These are phyloP conservation scores for Conops quadrifasciatus DNA, from an alignment of 2,888 invertebrate genomes.

Conservation along the genomic window DNA sequence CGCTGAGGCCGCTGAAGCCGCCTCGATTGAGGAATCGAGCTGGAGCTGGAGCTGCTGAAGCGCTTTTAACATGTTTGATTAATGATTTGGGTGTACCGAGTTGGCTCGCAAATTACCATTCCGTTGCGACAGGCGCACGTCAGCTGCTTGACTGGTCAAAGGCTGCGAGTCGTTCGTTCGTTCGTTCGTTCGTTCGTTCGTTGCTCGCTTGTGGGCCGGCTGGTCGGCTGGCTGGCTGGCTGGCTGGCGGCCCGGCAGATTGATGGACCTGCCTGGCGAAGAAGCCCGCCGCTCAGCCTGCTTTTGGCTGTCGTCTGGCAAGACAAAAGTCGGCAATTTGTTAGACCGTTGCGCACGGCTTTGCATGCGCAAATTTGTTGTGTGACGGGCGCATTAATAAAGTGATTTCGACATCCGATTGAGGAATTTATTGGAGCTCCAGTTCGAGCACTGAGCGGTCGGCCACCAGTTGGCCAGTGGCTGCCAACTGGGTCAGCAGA, in stretches of 20 bases:
- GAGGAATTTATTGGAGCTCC: slow-evolving; percentile 39
- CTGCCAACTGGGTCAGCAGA: not conserved
- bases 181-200: slow-evolving; percentile 3
- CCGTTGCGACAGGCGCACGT: slow-evolving; percentile 56
- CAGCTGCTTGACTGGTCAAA: slow-evolving; percentile 48
- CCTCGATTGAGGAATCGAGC: slow-evolving; percentile 19
- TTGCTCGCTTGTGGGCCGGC: not conserved
- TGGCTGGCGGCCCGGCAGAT: slow-evolving; percentile 10
- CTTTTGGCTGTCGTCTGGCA: slow-evolving; percentile 35
- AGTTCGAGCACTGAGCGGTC: not conserved
- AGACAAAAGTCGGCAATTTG: slow-evolving; percentile 44
- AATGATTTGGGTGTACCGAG: slow-evolving; percentile 53
- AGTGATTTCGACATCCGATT: slow-evolving; percentile 43
- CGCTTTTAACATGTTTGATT: slow-evolving; percentile 50
- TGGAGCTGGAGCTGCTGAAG: slow-evolving; percentile 26
- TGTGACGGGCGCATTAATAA: slow-evolving; percentile 51
- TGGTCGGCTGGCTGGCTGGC: slow-evolving; percentile 15
- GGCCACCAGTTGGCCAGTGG: not conserved
- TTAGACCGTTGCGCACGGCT: slow-evolving; percentile 41
- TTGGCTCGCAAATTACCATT: slow-evolving; percentile 54
- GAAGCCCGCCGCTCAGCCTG: slow-evolving; percentile 12
- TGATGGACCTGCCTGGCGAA: slow-evolving; percentile 29
- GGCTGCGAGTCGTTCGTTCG: slow-evolving; percentile 30
- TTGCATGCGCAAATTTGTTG: slow-evolving; percentile 50
- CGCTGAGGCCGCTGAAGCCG: not conserved